phyloP scores from a whole-genome alignment of 2,797 vertebrate species.

The Lagodon rhomboides region DNA sequence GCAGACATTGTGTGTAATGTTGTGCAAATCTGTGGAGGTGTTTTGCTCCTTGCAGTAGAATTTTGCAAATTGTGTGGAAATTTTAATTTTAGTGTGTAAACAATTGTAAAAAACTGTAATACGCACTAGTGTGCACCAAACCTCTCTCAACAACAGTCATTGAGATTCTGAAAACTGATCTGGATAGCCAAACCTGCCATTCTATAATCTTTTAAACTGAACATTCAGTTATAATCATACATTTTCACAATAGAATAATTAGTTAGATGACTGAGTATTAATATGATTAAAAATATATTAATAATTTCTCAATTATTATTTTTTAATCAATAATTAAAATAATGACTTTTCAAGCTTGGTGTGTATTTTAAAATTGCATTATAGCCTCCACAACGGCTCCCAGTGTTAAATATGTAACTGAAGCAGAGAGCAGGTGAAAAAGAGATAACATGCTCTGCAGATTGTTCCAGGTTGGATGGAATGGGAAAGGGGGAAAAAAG shows the following conservation, averaged over 20 bases:
- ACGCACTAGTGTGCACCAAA: too few species aligned
- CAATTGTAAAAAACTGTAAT: too few species aligned
- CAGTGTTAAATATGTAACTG: neutral
- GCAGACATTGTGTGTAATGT: too few species aligned
- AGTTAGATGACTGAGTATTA: neutral
- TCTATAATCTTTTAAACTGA: too few species aligned
- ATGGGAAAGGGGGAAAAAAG: neutral
- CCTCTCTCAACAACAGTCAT: too few species aligned
- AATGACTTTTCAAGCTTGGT: neutral
- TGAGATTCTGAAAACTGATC: too few species aligned
- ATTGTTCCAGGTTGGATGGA: slow-evolving; percentile 4
- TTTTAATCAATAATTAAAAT: neutral
- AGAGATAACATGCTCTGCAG: slow-evolving; percentile 14
- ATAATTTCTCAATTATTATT: neutral
- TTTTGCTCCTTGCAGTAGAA: too few species aligned
- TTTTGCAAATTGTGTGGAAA: too few species aligned
- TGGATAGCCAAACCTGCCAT: too few species aligned
- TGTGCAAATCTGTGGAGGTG: too few species aligned
- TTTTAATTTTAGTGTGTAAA: too few species aligned
- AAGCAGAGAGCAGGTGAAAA: slow-evolving; percentile 16
- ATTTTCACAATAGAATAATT: neutral
- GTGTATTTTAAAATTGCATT: neutral
- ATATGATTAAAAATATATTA: neutral
- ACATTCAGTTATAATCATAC: too few species aligned
- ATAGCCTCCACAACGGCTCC: neutral